Percentiles rank a stretch among this genome's conserved stretches.
These are phyloP conservation scores for Thumatha senex DNA, from an alignment of 2,888 invertebrate genomes.

Conservation along the genomic window DNA sequence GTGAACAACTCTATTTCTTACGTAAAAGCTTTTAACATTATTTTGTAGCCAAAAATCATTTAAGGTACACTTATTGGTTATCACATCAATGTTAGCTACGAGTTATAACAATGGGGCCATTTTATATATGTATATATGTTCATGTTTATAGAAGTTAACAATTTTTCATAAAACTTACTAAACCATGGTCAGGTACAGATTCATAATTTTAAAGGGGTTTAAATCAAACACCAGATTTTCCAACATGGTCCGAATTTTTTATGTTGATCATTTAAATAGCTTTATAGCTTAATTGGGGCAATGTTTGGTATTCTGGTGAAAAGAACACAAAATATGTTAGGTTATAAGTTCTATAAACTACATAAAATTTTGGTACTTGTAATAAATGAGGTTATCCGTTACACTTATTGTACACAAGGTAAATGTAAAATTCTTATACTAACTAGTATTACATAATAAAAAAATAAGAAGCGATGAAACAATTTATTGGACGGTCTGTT, in stretches of 20 bases:
- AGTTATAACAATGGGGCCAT: constrained; percentile 8
- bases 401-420: constrained; percentile 8
- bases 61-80: constrained; percentile 2
- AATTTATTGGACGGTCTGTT: constrained; percentile 57
- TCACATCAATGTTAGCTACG: constrained; percentile 15
- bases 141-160: too few relatives aligned
- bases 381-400: constrained; percentile 10
- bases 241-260: neutral
- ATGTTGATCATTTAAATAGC: too few relatives aligned
- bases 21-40: constrained; percentile 21
- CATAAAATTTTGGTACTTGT: constrained; percentile 25
- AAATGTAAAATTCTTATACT: constrained; percentile 18
- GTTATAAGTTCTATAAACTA: neutral
- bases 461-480: constrained; percentile 53
- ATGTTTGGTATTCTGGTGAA: too few relatives aligned
- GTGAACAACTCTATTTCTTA: constrained; percentile 14
- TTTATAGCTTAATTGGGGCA: too few relatives aligned
- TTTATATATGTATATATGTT: too few relatives aligned
- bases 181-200: constrained; percentile 30
- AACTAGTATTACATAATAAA: constrained; percentile 25
- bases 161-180: neutral
- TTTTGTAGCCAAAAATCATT: constrained; percentile 12
- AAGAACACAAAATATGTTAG: too few relatives aligned
- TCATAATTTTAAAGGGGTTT: neutral
- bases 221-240: neutral